phyloP scores from a whole-genome alignment of 2,113 vertebrate genomes.

The Dromaius novaehollandiae region DNA sequence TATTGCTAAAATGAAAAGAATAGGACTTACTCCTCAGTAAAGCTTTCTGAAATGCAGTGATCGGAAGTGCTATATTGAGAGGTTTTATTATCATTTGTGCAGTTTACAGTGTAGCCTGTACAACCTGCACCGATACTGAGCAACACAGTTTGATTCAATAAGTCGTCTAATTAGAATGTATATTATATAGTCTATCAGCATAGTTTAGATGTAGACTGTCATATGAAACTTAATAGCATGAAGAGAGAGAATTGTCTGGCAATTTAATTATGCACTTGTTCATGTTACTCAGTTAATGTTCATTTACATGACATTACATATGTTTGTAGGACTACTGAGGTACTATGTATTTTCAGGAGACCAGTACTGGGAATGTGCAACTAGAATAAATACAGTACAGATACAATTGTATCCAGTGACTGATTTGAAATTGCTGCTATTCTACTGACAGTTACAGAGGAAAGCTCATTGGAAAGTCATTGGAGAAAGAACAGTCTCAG shows the following conservation, averaged over 20 bases:
- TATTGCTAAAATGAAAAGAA: background rate
- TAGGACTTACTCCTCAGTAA: background rate
- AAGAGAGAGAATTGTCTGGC: constrained; percentile 19
- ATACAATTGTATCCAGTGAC: background rate
- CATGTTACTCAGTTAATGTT: background rate
- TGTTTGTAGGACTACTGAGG: background rate
- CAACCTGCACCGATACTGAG: background rate
- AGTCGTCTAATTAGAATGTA: background rate
- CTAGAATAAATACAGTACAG: background rate
- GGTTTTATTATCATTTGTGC: background rate
- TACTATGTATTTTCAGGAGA: background rate
- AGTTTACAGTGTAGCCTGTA: background rate
- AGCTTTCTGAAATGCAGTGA: background rate
- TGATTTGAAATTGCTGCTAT: background rate
- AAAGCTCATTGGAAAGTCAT: background rate
- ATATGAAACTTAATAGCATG: background rate
- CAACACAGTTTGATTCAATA: constrained; percentile 2
- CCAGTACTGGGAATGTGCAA: background rate
- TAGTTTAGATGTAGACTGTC: background rate
- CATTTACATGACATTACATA: background rate
- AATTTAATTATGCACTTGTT: constrained; percentile 20
- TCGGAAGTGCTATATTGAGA: background rate
- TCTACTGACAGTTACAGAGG: background rate
- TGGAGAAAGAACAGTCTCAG: background rate
- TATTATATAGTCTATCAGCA: background rate